A percentile compares a stretch with the other conserved stretches of the same genome.
Evolutionary conservation across 2,797 vertebrate genomes (phyloP).

Genomic region (Sternarchorhynchus goeldii): DNA sequence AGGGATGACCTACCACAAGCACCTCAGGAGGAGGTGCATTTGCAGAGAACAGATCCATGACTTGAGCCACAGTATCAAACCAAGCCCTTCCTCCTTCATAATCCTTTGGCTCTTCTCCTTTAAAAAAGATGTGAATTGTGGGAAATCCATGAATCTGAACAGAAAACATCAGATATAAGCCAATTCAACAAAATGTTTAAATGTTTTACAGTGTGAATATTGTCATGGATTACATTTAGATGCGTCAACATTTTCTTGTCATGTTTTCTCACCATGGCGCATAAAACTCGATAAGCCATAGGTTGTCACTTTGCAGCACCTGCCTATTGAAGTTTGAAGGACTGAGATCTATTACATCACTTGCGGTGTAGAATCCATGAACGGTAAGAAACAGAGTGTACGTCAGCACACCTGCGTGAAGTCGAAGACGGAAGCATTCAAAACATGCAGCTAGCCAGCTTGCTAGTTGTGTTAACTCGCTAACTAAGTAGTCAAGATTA

Average conservation of each 20-base stretch:
- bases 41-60: conserved; percentile 89
- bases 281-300: conserved; percentile 96
- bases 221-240: too few relatives aligned
- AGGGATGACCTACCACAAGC: conserved; percentile 77
- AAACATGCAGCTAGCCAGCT: neutral
- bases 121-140: conserved; percentile 95
- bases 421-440: neutral
- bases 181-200: neutral
- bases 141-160: conserved; percentile 90
- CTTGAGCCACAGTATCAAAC: conserved; percentile 84
- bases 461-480: too few relatives aligned
- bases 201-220: too few relatives aligned
- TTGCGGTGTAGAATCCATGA: conserved; percentile 82
- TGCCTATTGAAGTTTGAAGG: conserved; percentile 90
- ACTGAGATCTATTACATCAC: conserved; percentile 88
- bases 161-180: neutral
- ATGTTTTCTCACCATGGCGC: conserved; percentile 87
- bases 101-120: conserved; percentile 89
- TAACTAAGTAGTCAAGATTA: too few relatives aligned
- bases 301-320: conserved; percentile 88
- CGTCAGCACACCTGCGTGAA: conserved; percentile 78
- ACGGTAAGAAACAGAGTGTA: conserved; percentile 81
- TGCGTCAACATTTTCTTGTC: too few relatives aligned
- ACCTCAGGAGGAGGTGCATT: conserved; percentile 86
- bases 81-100: conserved; percentile 88